Base-by-base conservation (phyloP, 2,113 vertebrate species). In the Pogonocichla stellata region DNA sequence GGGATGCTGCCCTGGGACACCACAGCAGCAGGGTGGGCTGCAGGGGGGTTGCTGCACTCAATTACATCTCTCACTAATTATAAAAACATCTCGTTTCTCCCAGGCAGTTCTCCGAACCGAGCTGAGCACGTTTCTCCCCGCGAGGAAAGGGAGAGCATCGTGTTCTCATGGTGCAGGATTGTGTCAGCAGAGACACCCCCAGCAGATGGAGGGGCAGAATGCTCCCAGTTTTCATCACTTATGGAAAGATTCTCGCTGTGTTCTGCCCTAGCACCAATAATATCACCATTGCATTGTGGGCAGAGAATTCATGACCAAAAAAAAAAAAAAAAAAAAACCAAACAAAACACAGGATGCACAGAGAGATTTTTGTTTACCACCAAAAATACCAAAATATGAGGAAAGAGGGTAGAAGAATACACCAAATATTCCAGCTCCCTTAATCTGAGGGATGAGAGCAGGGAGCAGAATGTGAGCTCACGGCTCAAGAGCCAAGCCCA, bases 1-100 rank as follows among this genome's bases (percentile, higher is more conserved):
- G 75, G 67, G 56, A 78, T 67, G 75, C 80, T 95, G 92, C 90
- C n/a, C 78, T 70, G 78, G 94, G 58, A 86, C 62, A 40, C 1
- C 2, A 7, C 38, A 47, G 66, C 85, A 77, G 43, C 48, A 50
- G 28, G 67, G 9, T n/a, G 4, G 54, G 34, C 33, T 12, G 19
- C 25, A 77, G 36, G 23, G 12, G 34, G 38, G 10, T 12, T 14
- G 17, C 36, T 85, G 58, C 47, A 12, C 42, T 74, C 58, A 34
- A 14, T 2, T 66, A 74, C 19, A 18, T 33, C 42, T 51, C 79
- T 48, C 51, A 9, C 29, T 40, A 23, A 60, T 47, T 14, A 74
- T 17, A 79, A 74, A 29, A 51, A 26, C 17, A 40, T 11, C 54
- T 89, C 47, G 10, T 29, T 90, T 29, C 58, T 78, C 43, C 57